Conservation (phyloP, 2,113 vertebrate species). For the Cyprinus carpio region DNA sequence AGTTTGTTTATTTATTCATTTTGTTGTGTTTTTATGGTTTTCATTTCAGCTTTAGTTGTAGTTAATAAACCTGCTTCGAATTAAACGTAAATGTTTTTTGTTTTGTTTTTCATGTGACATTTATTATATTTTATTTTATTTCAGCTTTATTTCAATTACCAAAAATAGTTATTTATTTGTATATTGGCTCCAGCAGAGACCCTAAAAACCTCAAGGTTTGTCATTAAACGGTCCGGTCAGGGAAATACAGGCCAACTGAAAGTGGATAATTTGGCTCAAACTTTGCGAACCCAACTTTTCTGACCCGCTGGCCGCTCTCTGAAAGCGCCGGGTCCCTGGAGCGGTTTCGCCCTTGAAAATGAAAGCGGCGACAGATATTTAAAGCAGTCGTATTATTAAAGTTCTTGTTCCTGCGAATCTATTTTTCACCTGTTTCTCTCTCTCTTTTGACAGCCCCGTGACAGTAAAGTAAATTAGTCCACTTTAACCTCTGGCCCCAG, state of each 20-base stretch:
- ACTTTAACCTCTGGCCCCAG: slow-evolving; percentile 44
- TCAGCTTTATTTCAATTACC: too few relatives aligned
- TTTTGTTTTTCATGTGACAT: too few relatives aligned
- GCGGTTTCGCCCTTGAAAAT: slow-evolving; percentile 35
- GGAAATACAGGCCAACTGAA: slow-evolving; percentile 36
- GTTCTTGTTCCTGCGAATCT: slow-evolving; percentile 33
- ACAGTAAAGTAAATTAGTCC: slow-evolving; percentile 52
- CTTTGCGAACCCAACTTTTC: slow-evolving; percentile 36
- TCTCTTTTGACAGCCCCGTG: slow-evolving; percentile 16
- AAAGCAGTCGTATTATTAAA: slow-evolving; percentile 54
- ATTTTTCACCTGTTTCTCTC: slow-evolving; percentile 43
- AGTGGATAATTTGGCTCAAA: slow-evolving; percentile 32
- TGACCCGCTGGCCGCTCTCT: slow-evolving; percentile 19
- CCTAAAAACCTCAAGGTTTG: not conserved
- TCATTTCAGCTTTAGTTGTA: not conserved
- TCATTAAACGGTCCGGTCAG: not conserved
- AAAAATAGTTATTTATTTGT: too few relatives aligned
- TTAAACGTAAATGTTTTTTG: too few relatives aligned
- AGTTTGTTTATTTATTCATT: too few relatives aligned
- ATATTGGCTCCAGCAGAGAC: not conserved
- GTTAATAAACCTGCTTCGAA: not conserved
- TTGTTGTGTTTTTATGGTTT: too few relatives aligned
- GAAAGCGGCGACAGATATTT: slow-evolving; percentile 32
- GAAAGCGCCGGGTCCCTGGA: slow-evolving; percentile 24
- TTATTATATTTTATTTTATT: too few relatives aligned